phyloP scores from a whole-genome alignment of 2,797 vertebrate genomes.

The Jordanella pulchra region DNA sequence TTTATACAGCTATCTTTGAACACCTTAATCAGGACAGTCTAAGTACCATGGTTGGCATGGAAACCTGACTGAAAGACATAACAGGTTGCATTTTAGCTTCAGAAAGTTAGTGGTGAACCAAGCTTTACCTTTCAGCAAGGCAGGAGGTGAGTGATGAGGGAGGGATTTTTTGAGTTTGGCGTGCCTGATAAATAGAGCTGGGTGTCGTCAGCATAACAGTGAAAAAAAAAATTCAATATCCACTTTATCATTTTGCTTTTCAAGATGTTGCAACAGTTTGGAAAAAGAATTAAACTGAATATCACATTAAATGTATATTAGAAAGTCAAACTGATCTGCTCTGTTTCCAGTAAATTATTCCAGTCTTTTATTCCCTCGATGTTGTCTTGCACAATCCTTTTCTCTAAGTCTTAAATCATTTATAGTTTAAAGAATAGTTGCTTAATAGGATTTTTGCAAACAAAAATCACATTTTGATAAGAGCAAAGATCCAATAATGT shows the following conservation, averaged over 20 bases:
- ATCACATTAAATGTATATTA: background rate
- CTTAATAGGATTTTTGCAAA: background rate
- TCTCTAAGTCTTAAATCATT: background rate
- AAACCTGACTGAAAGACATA: no score
- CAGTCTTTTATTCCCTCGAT: background rate
- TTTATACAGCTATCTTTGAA: no score
- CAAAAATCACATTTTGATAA: background rate
- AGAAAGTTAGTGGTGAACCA: no score
- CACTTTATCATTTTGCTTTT: background rate
- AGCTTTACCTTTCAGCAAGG: no score
- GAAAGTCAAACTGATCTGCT: background rate
- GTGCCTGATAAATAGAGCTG: no score
- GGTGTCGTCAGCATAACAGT: no score
- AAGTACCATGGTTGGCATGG: no score
- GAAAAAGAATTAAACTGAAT: background rate
- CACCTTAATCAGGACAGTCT: no score
- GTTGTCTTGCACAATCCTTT: background rate
- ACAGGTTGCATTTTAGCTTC: no score
- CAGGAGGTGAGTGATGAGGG: no score
- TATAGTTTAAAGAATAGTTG: background rate
- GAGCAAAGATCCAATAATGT: background rate
- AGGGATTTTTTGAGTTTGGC: no score
- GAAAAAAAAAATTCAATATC: no score
- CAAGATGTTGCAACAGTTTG: background rate
- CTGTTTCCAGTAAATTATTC: background rate